A percentile compares a stretch with the other conserved stretches of the same genome.
These are phyloP conservation scores for Mesaphorura yosii DNA, from an alignment of 1,140 invertebrate genomes.

Conservation along the genomic window DNA sequence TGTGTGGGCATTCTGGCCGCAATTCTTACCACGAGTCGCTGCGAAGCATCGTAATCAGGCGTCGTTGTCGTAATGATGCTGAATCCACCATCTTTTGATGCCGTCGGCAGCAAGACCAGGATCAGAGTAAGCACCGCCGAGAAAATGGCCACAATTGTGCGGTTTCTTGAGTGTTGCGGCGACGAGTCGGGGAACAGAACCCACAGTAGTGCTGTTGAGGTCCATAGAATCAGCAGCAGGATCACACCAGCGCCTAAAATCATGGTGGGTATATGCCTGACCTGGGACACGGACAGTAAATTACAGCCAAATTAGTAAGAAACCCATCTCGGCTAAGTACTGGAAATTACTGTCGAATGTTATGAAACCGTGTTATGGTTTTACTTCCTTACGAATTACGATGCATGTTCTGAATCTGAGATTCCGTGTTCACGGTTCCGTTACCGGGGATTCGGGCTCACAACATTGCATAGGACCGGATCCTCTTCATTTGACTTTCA, in stretches of 20 bases:
- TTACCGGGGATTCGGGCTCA: too few relatives aligned
- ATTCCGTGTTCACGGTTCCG: too few relatives aligned
- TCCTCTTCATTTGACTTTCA: too few relatives aligned
- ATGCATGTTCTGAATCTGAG: too few relatives aligned
- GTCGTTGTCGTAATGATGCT: background rate
- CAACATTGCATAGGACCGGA: too few relatives aligned
- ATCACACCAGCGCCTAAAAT: slow-evolving; percentile 21
- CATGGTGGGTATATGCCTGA: slow-evolving; percentile 6
- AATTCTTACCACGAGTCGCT: background rate
- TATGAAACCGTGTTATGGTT: too few relatives aligned
- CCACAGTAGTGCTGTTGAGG: slow-evolving; percentile 16
- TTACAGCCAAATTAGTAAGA: too few relatives aligned
- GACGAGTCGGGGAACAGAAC: slow-evolving; percentile 15
- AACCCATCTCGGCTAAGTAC: too few relatives aligned
- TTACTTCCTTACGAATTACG: too few relatives aligned
- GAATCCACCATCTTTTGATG: background rate
- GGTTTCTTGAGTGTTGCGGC: background rate
- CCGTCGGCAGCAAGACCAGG: slow-evolving; percentile 20
- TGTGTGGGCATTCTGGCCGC: background rate
- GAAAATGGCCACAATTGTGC: slow-evolving; percentile 8
- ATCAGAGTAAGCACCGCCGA: slow-evolving; percentile 8
- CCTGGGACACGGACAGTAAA: too few relatives aligned
- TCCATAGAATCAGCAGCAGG: slow-evolving; percentile 18
- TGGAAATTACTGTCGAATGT: too few relatives aligned
- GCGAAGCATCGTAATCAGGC: background rate